phyloP scores from a whole-genome alignment of 2,797 vertebrate genomes.

The Harpagifer antarcticus region DNA sequence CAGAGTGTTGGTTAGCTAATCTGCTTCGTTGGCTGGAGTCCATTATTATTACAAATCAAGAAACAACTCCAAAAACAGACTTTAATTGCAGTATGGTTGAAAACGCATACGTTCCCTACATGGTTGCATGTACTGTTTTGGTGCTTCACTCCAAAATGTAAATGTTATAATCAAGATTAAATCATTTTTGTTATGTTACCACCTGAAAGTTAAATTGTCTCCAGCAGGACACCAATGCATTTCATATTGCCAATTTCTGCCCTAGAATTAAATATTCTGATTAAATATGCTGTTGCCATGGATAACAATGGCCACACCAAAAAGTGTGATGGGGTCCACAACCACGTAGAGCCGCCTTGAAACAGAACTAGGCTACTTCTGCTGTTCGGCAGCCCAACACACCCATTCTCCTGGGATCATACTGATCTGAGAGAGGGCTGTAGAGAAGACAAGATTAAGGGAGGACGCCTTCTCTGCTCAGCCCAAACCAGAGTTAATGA shows the following conservation, averaged over 20 bases:
- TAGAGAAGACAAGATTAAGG: constrained; percentile 79
- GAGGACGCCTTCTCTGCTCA: constrained; percentile 73
- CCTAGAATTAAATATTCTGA: constrained; percentile 4
- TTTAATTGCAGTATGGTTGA: neutral
- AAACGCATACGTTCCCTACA: neutral
- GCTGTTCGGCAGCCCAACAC: constrained; percentile 78
- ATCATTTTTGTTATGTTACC: neutral
- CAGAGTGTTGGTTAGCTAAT: constrained; percentile 31
- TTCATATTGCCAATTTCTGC: constrained; percentile 6
- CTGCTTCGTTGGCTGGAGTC: constrained; percentile 34
- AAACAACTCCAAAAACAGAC: neutral
- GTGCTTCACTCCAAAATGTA: neutral
- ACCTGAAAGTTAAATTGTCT: neutral
- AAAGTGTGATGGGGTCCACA: constrained; percentile 46
- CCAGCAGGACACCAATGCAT: neutral
- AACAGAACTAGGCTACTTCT: constrained; percentile 78
- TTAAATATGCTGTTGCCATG: neutral
- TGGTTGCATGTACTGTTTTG: neutral
- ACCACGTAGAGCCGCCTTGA: constrained; percentile 69
- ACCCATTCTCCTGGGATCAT: constrained; percentile 84
- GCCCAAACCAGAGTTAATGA: constrained; percentile 70
- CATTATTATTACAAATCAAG: constrained; percentile 30
- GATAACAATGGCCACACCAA: constrained; percentile 44
- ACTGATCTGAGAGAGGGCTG: constrained; percentile 79
- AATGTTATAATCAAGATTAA: neutral